Evolutionary conservation across 2,888 invertebrate genomes (phyloP).

Genomic region (Physocephala rufipes): DNA sequence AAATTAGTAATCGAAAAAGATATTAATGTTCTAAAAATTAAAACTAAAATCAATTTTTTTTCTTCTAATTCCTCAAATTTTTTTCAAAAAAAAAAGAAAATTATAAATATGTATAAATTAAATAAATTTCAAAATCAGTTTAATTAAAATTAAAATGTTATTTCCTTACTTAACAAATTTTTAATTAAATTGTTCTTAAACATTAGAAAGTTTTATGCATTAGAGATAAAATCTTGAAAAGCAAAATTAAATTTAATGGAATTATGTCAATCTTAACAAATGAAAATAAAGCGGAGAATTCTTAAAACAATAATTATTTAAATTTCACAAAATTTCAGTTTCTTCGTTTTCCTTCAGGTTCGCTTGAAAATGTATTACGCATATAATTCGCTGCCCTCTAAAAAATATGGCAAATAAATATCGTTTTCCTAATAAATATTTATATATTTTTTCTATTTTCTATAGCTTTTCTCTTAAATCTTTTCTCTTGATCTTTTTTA

Average conservation of each 20-base stretch:
- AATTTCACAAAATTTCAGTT: too few species aligned
- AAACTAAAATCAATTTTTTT: not conserved
- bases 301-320: too few species aligned
- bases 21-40: not conserved
- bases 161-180: not conserved
- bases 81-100: not conserved
- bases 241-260: too few species aligned
- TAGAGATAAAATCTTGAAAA: too few species aligned
- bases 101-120: constrained; percentile 1
- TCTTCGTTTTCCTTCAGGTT: too few species aligned
- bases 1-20: not conserved
- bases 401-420: not conserved
- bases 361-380: too few species aligned
- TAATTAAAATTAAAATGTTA: too few species aligned
- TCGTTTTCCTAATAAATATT: not conserved
- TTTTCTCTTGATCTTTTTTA: constrained; percentile 54
- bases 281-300: too few species aligned
- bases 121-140: too few species aligned
- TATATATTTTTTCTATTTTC: constrained; percentile 8
- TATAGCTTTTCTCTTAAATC: constrained; percentile 33
- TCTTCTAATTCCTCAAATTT: not conserved
- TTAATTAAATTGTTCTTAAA: not conserved
- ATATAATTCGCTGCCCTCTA: too few species aligned
- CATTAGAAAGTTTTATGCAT: too few species aligned
- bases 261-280: too few species aligned